These are phyloP conservation scores for Fabriciana adippe DNA, from an alignment of 2,888 invertebrate genomes.

Conservation along the genomic window DNA sequence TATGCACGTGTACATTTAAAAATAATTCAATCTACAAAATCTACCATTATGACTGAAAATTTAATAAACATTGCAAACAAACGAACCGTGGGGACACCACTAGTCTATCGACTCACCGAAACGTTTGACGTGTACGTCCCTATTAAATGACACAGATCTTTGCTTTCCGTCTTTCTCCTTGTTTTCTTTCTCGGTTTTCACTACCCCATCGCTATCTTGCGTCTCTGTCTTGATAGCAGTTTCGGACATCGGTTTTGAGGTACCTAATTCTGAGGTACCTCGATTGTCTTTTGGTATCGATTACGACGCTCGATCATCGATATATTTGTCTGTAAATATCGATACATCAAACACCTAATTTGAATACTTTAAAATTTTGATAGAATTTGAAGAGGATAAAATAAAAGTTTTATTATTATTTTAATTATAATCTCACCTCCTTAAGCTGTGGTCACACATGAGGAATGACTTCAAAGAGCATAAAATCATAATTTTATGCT, in stretches of 20 bases:
- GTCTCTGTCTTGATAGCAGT: constrained; percentile 66
- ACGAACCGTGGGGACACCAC: constrained; percentile 33
- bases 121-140: constrained; percentile 94
- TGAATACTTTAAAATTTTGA: neutral
- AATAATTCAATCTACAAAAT: neutral
- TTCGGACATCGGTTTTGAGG: constrained; percentile 76
- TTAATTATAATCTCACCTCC: constrained; percentile 44
- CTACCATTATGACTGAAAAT: neutral
- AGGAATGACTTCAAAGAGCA: constrained; percentile 32
- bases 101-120: constrained; percentile 85
- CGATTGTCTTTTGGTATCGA: constrained; percentile 45
- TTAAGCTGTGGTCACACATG: constrained; percentile 46
- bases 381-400: neutral
- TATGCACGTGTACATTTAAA: too few species aligned
- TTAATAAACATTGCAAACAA: constrained; percentile 34
- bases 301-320: constrained; percentile 63
- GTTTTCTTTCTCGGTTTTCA: constrained; percentile 53
- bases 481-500: constrained; percentile 32
- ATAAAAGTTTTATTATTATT: neutral
- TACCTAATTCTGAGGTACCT: constrained; percentile 66
- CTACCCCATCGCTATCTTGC: constrained; percentile 71
- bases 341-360: constrained; percentile 6
- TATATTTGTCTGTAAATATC: constrained; percentile 70
- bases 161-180: constrained; percentile 77
- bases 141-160: constrained; percentile 93